A percentile compares a stretch with the other conserved stretches of the same genome.
Evolutionary conservation across 1,140 invertebrate species (phyloP).

Genomic region (Brachionus rotundiformis): DNA sequence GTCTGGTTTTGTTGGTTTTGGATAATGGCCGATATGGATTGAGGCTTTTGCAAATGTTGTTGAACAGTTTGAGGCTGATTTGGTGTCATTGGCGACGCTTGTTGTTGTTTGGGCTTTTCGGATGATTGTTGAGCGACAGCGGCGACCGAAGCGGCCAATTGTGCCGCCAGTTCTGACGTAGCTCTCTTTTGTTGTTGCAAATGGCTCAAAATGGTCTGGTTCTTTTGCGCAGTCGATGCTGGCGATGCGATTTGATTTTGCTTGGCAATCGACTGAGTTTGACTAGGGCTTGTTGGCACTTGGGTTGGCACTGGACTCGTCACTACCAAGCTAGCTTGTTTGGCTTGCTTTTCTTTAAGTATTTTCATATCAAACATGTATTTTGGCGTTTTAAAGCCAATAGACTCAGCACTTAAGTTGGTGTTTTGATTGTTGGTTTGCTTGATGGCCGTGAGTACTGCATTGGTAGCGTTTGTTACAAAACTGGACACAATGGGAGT

Average conservation of each 20-base stretch:
- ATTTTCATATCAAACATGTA: slow-evolving; percentile 33
- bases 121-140: slow-evolving; percentile 23
- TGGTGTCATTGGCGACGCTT: neutral
- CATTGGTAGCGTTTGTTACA: slow-evolving; percentile 29
- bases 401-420: neutral
- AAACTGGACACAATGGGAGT: neutral
- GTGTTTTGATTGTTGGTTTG: neutral
- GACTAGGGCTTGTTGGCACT: neutral
- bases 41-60: slow-evolving; percentile 39
- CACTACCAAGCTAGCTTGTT: slow-evolving; percentile 5
- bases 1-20: slow-evolving; percentile 29
- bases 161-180: slow-evolving; percentile 19
- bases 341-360: slow-evolving; percentile 37
- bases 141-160: slow-evolving; percentile 41
- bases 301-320: neutral
- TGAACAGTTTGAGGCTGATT: slow-evolving; percentile 29
- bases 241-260: neutral
- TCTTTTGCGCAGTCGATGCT: neutral
- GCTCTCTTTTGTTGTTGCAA: slow-evolving; percentile 37
- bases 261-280: neutral
- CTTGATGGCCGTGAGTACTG: neutral
- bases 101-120: neutral
- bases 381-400: slow-evolving; percentile 3
- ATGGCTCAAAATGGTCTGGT: slow-evolving; percentile 32
- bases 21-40: slow-evolving; percentile 30